phyloP scores from a whole-genome alignment of 2,113 vertebrate genomes.

The Oryzias celebensis region DNA sequence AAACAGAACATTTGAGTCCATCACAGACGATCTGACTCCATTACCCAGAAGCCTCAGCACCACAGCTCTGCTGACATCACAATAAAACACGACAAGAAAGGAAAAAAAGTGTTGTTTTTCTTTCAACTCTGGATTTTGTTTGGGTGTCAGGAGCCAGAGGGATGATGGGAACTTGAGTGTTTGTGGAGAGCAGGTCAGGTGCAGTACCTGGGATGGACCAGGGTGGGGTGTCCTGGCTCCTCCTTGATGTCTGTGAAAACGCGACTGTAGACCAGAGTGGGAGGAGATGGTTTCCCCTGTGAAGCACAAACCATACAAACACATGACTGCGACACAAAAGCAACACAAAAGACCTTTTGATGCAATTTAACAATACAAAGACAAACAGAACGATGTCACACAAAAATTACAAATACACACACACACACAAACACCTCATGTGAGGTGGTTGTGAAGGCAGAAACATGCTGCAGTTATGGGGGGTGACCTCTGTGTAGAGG shows the following conservation, averaged over 20 bases:
- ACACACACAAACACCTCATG: neutral
- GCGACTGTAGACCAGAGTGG: conserved; percentile 81
- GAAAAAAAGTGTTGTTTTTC: too few relatives aligned
- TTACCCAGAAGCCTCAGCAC: too few relatives aligned
- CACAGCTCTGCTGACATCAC: too few relatives aligned
- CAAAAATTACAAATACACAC: conserved; percentile 8
- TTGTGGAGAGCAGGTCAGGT: conserved; percentile 14
- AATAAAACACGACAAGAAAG: too few relatives aligned
- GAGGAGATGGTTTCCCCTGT: conserved; percentile 81
- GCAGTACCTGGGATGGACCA: conserved; percentile 92
- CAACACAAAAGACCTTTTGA: conserved; percentile 10
- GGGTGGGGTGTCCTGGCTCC: conserved; percentile 85
- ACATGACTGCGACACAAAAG: conserved; percentile 13
- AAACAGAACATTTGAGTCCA: too few relatives aligned
- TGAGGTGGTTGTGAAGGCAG: neutral
- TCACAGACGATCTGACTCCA: too few relatives aligned
- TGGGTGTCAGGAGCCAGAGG: too few relatives aligned
- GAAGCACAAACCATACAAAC: conserved; percentile 26
- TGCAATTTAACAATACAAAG: neutral
- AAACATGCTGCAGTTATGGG: conserved; percentile 27
- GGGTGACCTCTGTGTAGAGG: conserved; percentile 41
- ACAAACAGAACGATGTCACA: neutral
- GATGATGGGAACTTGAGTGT: neutral
- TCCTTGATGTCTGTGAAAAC: conserved; percentile 97
- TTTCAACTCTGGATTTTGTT: too few relatives aligned